A percentile compares a stretch with the other conserved stretches of the same genome.
Evolutionary conservation across 1,140 invertebrate species (phyloP).

Genomic region (Solenopsis invicta): DNA sequence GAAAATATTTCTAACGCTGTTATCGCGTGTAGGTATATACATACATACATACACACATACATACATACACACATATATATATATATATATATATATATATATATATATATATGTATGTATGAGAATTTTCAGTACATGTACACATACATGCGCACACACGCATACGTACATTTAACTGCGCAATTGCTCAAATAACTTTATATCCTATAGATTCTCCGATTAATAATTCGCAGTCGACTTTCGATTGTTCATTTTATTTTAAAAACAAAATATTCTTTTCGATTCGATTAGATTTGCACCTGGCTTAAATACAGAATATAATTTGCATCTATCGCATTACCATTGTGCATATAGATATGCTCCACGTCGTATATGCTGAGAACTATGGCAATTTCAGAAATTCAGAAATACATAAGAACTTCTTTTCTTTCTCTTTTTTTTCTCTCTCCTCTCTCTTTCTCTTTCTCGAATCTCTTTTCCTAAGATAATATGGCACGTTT

Average conservation of each 20-base stretch:
- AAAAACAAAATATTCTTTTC: slow-evolving; percentile 27
- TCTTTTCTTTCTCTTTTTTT: not conserved
- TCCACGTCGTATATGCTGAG: slow-evolving; percentile 25
- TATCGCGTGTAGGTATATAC: not conserved
- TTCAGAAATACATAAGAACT: slow-evolving; percentile 34
- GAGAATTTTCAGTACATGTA: not conserved
- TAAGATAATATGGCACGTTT: slow-evolving; percentile 69
- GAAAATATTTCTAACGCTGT: slow-evolving; percentile 39
- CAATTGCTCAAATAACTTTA: slow-evolving; percentile 29
- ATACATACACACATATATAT: too few relatives aligned
- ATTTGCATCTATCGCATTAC: slow-evolving; percentile 9
- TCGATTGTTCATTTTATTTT: not conserved
- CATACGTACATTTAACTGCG: not conserved
- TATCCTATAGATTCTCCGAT: not conserved
- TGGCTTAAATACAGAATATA: slow-evolving; percentile 20
- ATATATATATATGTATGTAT: not conserved
- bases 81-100: not conserved
- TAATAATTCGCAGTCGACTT: not conserved
- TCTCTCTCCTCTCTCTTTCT: not conserved
- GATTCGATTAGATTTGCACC: not conserved
- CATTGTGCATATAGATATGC: slow-evolving; percentile 14
- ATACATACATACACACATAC: not conserved
- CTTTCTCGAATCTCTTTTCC: not conserved
- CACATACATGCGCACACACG: not conserved
- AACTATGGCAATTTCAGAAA: slow-evolving; percentile 62